These are phyloP conservation scores for Trilocha varians DNA, from an alignment of 2,888 invertebrate species.

Conservation along the genomic window DNA sequence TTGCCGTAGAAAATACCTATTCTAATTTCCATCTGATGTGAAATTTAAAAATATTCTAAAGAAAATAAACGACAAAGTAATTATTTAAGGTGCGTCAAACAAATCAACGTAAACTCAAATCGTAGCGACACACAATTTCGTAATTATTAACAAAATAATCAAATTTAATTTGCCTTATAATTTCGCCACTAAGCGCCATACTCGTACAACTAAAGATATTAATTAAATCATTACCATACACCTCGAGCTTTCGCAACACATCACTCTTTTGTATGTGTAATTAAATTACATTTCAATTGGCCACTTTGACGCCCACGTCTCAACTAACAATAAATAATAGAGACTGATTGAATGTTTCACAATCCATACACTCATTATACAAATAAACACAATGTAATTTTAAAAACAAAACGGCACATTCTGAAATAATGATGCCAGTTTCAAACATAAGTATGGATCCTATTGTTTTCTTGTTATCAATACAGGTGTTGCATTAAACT, in stretches of 20 bases:
- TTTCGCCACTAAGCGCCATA: background rate
- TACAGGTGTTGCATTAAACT: background rate
- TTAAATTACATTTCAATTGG: conserved; percentile 37
- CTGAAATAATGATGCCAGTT: no score
- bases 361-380: conserved; percentile 19
- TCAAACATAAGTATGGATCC: background rate
- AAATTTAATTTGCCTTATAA: background rate
- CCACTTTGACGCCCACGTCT: conserved; percentile 31
- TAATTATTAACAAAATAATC: no score
- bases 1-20: no score
- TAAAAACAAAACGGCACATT: no score
- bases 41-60: no score
- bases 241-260: conserved; percentile 18
- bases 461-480: background rate
- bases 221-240: conserved; percentile 4
- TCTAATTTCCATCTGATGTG: no score
- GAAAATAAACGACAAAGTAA: no score
- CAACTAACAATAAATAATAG: conserved; percentile 27
- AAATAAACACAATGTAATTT: no score
- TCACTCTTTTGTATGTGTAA: conserved; percentile 34
- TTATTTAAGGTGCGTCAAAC: no score
- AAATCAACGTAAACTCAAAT: no score
- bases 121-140: background rate
- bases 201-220: conserved; percentile 8
- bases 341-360: conserved; percentile 27